These are phyloP conservation scores for Sebastes vulpes DNA, from an alignment of 2,797 vertebrate genomes.

Conservation along the genomic window DNA sequence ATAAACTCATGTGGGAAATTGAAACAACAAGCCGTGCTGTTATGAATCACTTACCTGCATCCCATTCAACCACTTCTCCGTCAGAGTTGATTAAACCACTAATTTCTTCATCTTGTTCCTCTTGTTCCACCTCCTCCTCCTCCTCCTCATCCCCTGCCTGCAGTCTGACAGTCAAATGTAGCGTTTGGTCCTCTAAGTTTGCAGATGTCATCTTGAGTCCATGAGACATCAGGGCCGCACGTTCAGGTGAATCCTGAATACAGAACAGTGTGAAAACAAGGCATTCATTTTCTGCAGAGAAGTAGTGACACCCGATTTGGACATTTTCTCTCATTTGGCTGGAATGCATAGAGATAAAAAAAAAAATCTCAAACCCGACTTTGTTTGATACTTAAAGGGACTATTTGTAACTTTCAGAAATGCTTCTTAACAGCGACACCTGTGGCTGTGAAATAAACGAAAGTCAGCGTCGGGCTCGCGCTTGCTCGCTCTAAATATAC, in stretches of 20 bases:
- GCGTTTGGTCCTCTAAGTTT: constrained; percentile 56
- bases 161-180: constrained; percentile 67
- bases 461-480: no score
- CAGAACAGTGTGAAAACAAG: neutral
- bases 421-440: no score
- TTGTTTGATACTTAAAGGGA: neutral
- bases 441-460: no score
- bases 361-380: neutral
- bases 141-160: constrained; percentile 53
- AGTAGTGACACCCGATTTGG: neutral
- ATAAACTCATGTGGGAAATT: neutral
- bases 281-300: neutral
- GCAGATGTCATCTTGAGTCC: constrained; percentile 32
- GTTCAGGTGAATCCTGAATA: constrained; percentile 47
- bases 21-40: neutral
- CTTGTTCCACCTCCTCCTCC: constrained; percentile 29
- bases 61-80: constrained; percentile 74
- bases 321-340: neutral
- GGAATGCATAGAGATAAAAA: neutral
- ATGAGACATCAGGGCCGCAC: neutral
- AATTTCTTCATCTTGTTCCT: constrained; percentile 59
- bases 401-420: no score
- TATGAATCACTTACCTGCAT: constrained; percentile 57
- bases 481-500: no score
- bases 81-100: constrained; percentile 75